These are phyloP conservation scores for Pimephales promelas DNA, from an alignment of 2,113 vertebrate species.

Conservation along the genomic window DNA sequence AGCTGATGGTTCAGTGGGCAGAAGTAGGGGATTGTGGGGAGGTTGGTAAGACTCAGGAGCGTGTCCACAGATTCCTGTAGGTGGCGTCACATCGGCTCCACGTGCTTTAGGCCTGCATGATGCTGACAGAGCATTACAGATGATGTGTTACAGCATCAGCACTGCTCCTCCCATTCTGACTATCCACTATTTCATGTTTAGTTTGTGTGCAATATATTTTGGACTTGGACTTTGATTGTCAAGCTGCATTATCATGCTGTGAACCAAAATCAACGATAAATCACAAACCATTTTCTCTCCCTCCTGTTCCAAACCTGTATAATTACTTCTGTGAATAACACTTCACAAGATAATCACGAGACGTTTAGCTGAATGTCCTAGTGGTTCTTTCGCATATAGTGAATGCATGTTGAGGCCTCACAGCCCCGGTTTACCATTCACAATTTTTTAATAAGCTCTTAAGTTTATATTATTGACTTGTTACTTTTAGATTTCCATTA, in stretches of 20 bases:
- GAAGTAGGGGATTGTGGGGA: slow-evolving; percentile 67
- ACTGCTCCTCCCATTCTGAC: slow-evolving; percentile 1
- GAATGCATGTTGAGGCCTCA: neutral
- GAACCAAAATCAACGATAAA: neutral
- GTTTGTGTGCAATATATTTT: neutral
- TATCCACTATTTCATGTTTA: neutral
- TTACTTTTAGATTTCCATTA: too few relatives aligned
- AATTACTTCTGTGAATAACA: neutral
- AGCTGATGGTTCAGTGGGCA: slow-evolving; percentile 80
- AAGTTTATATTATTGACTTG: neutral
- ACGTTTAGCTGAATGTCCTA: neutral
- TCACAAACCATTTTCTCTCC: neutral
- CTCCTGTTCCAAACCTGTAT: neutral
- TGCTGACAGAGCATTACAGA: slow-evolving; percentile 4
- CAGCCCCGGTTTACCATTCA: neutral
- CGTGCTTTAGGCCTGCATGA: slow-evolving; percentile 13
- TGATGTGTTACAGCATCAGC: slow-evolving; percentile 30
- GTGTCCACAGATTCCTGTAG: neutral
- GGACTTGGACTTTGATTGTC: neutral
- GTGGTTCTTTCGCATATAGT: neutral
- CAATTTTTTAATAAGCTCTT: neutral
- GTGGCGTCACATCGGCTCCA: neutral
- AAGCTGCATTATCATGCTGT: neutral
- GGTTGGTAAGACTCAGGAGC: slow-evolving; percentile 78
- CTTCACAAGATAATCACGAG: too few relatives aligned